These are phyloP conservation scores for Diachasmimorpha longicaudata DNA, from an alignment of 1,140 invertebrate genomes.

Conservation along the genomic window DNA sequence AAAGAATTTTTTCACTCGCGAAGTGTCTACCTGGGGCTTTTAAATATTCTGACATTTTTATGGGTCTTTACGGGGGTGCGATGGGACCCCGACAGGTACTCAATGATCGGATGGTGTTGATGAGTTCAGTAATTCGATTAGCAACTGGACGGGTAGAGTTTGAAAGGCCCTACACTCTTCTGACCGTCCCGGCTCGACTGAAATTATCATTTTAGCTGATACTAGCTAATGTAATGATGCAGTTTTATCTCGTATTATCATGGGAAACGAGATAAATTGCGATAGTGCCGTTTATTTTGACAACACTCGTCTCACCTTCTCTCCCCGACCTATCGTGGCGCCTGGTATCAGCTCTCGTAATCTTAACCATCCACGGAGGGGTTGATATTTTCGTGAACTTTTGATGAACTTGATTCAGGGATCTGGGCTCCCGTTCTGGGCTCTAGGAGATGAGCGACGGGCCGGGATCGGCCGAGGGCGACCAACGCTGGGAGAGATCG, in stretches of 20 bases:
- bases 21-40: too few species aligned
- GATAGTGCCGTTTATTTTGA: conserved; percentile 65
- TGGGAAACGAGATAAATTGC: conserved; percentile 65
- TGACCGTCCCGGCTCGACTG: conserved; percentile 55
- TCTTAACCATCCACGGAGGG: conserved; percentile 24
- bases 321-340: conserved; percentile 20
- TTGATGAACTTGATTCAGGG: too few species aligned
- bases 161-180: conserved; percentile 52
- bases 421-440: too few species aligned
- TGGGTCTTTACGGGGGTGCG: too few species aligned
- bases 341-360: conserved; percentile 39
- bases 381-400: conserved; percentile 17
- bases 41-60: too few species aligned
- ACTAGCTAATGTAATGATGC: conserved; percentile 63
- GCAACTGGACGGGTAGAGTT: not conserved
- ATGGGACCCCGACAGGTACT: too few species aligned
- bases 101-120: too few species aligned
- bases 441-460: too few species aligned
- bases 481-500: too few species aligned
- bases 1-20: too few species aligned
- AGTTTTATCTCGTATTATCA: conserved; percentile 66
- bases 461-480: too few species aligned
- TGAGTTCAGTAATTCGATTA: not conserved
- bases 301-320: conserved; percentile 40
- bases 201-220: conserved; percentile 66